Evolutionary conservation across 2,797 vertebrate species (phyloP).

Genomic region (Tauraco hartlaubi): DNA sequence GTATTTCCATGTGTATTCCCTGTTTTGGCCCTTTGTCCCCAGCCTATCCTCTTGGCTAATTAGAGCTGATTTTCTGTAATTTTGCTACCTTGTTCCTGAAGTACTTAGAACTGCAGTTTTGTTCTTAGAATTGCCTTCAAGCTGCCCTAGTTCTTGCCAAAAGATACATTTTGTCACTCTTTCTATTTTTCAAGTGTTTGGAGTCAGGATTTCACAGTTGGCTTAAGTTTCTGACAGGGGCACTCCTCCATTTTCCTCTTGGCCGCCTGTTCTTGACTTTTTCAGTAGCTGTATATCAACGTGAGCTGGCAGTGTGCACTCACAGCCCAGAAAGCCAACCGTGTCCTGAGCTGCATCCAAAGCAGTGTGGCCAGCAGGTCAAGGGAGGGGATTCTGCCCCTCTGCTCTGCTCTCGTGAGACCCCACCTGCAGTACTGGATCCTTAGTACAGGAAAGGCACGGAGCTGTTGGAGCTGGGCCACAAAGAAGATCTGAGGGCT

Average conservation of each 20-base stretch:
- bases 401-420: too few species aligned
- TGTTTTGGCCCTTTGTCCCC: neutral
- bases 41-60: neutral
- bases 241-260: neutral
- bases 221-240: neutral
- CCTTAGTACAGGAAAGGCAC: too few species aligned
- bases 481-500: too few species aligned
- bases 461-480: too few species aligned
- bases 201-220: neutral
- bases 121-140: constrained; percentile 9
- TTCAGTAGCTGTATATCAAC: neutral
- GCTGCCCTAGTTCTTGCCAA: constrained; percentile 16
- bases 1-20: neutral
- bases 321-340: too few species aligned
- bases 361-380: too few species aligned
- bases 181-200: neutral
- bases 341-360: too few species aligned
- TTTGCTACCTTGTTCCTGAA: neutral
- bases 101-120: neutral
- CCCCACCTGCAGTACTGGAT: too few species aligned
- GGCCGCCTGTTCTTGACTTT: neutral
- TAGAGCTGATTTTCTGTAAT: neutral
- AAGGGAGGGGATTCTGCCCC: too few species aligned
- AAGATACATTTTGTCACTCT: constrained; percentile 1
- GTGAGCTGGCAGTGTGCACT: too few species aligned